Conservation (phyloP, 2,797 vertebrate genomes). For the Paedocypris micromegethes region DNA sequence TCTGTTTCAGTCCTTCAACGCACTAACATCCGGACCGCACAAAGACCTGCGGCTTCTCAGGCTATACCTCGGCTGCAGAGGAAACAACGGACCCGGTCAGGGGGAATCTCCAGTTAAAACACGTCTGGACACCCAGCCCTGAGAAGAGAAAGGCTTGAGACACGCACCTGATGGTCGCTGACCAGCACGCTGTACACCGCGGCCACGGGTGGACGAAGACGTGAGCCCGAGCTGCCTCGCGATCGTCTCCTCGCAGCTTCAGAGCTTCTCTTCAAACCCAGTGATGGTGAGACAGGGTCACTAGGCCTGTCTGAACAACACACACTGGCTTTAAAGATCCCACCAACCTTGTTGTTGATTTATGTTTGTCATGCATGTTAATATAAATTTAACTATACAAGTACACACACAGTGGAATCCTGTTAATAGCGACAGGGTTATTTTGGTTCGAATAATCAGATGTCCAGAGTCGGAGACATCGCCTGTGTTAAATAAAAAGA, state of each 20-base stretch:
- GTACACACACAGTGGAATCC: no score
- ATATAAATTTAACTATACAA: no score
- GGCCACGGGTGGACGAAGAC: constrained; percentile 40
- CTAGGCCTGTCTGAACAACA: constrained; percentile 16
- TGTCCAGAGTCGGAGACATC: no score
- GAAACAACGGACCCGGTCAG: constrained; percentile 17
- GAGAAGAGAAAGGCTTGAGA: background rate
- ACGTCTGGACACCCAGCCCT: background rate
- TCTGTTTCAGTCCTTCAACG: constrained; percentile 18
- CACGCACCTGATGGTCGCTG: constrained; percentile 56
- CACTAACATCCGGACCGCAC: constrained; percentile 29
- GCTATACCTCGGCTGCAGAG: constrained; percentile 62
- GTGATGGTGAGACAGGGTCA: constrained; percentile 13
- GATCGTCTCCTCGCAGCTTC: constrained; percentile 30
- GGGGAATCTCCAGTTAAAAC: constrained; percentile 1
- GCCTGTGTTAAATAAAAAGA: no score
- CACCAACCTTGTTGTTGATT: no score
- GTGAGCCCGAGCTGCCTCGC: constrained; percentile 31
- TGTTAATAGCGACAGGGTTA: no score
- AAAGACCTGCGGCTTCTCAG: constrained; percentile 62
- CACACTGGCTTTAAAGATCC: background rate
- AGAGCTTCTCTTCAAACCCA: constrained; percentile 11
- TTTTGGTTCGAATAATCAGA: no score
- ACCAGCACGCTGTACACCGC: constrained; percentile 65
- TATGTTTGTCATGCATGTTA: no score